Evolutionary conservation across 2,888 invertebrate genomes (phyloP).

Genomic region (Nomada ruficornis): DNA sequence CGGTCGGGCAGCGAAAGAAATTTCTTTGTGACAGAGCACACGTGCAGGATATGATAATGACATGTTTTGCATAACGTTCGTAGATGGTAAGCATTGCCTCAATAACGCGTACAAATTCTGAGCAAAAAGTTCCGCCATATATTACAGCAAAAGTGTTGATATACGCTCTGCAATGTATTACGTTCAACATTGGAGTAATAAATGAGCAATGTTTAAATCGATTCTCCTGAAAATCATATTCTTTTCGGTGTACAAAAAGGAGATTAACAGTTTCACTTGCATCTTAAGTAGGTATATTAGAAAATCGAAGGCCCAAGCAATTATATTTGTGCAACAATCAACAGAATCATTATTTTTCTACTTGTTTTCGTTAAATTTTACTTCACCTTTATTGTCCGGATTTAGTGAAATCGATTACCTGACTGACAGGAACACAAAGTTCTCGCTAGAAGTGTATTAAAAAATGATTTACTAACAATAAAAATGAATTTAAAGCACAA

Average conservation of each 20-base stretch:
- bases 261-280: background rate
- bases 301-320: background rate
- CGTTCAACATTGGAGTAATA: background rate
- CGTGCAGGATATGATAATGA: constrained; percentile 46
- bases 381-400: too few relatives aligned
- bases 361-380: too few relatives aligned
- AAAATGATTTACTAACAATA: too few relatives aligned
- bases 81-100: constrained; percentile 22
- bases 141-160: background rate
- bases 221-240: background rate
- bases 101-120: constrained; percentile 31
- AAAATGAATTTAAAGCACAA: too few relatives aligned
- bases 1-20: constrained; percentile 21
- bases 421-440: too few relatives aligned
- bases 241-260: background rate
- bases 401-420: too few relatives aligned
- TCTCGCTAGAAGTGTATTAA: too few relatives aligned
- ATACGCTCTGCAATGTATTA: background rate
- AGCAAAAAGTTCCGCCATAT: background rate
- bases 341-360: too few relatives aligned
- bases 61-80: constrained; percentile 43
- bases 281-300: background rate
- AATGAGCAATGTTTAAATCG: background rate
- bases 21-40: constrained; percentile 29
- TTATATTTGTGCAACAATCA: background rate